Base-by-base conservation (phyloP, 2,113 vertebrate genomes). In the Mesembrinibis cayennensis region DNA sequence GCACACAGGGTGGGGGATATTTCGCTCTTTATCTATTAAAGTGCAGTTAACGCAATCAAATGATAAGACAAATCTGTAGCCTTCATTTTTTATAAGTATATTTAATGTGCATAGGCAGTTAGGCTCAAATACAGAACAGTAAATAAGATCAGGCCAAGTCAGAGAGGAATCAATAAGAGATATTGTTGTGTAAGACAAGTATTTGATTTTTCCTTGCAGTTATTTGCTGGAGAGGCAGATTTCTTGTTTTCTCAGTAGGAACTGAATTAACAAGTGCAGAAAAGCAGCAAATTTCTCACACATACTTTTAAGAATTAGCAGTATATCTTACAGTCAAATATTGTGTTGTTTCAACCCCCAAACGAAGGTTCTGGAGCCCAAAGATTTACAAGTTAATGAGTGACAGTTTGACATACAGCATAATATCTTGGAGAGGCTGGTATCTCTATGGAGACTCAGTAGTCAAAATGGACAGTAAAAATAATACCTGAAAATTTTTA, bases 1-100 rank as follows among this genome's bases (percentile, higher is more conserved):
- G 67, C 50, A 63, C 0, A 0, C 61, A 53, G 65, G 32, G 59
- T 44, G 62, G 66, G 53, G 61, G 73, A 79, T 78, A 82, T 67
- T 79, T 70, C 93, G 23, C 55, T 77, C 65, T 85, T 93, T 42
- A 59, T 90, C 78, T 90, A 49, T 84, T 96, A 94, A 93, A 59
- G 49, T 89, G 70, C n/a, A 76, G 71, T 77, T 87, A 94, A 89
- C 22, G 16, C 67, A 92, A 93, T 83, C n/a, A 80, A 95, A 77
- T 56, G 22, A 71, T 87, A 91, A 94, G 61, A 69, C 12, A 92
- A 95, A 91, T 76, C 42, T 67, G 36, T 50, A 79, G 32, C 27
- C 23, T 84, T 82, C 47, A 30, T 66, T 78, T 82, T 87, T 89
- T 63, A 10, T 44, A 59, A 61, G 40, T 72, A 19, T 69, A 34